Percentiles rank a stretch among this genome's conserved stretches.
phyloP scores from a whole-genome alignment of 2,888 invertebrate species.

The Lycia hirtaria region DNA sequence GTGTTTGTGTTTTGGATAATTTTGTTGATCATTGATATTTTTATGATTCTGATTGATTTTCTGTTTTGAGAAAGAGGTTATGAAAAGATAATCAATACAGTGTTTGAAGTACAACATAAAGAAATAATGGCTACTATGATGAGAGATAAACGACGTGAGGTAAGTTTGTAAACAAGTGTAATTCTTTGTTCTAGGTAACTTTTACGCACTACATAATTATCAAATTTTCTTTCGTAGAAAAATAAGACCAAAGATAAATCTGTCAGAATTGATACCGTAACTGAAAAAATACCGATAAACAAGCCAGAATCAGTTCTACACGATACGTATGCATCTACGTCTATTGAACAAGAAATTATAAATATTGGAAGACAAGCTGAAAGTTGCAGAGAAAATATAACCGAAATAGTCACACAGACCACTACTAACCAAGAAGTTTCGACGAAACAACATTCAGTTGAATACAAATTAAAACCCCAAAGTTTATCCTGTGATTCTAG shows the following conservation, averaged over 20 bases:
- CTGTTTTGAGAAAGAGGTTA: too few species aligned
- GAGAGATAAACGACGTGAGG: slow-evolving; percentile 72
- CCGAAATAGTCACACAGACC: not conserved
- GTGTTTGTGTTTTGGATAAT: too few species aligned
- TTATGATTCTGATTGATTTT: too few species aligned
- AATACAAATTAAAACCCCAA: not conserved
- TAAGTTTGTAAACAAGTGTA: slow-evolving; percentile 45
- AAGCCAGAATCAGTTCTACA: not conserved
- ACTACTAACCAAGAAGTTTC: not conserved
- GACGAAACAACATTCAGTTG: slow-evolving; percentile 1
- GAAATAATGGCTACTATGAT: slow-evolving; percentile 71
- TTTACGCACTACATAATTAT: slow-evolving; percentile 47
- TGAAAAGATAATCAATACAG: not conserved
- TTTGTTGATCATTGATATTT: too few species aligned
- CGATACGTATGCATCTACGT: not conserved
- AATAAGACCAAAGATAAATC: slow-evolving; percentile 60
- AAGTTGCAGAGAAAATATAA: not conserved
- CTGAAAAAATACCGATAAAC: not conserved
- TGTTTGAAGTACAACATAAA: not conserved
- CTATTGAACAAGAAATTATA: not conserved
- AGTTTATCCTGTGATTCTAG: not conserved
- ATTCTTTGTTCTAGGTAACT: slow-evolving; percentile 38
- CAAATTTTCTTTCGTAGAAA: slow-evolving; percentile 57
- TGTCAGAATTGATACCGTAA: not conserved
- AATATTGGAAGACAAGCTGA: not conserved